A percentile compares a stretch with the other conserved stretches of the same genome.
Evolutionary conservation across 2,888 invertebrate genomes (phyloP).

Genomic region (Stenodera caucasica): DNA sequence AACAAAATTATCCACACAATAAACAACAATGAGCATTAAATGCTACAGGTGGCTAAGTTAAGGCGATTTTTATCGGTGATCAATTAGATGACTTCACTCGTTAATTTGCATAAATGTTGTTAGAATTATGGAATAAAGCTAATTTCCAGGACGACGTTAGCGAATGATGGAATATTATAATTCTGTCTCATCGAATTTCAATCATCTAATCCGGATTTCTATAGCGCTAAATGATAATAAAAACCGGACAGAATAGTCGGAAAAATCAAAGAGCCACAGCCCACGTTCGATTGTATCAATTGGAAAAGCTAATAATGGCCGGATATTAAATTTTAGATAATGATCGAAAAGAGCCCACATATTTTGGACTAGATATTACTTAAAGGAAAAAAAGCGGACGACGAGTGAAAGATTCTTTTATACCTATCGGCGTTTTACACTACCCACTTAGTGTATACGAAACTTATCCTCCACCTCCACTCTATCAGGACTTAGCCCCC

Average conservation of each 20-base stretch:
- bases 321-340: slow-evolving; percentile 2
- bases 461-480: neutral
- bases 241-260: too few species aligned
- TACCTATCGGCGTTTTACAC: slow-evolving; percentile 6
- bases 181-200: neutral
- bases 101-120: slow-evolving; percentile 20
- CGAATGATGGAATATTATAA: too few species aligned
- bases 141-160: too few species aligned
- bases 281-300: neutral
- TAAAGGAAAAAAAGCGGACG: neutral
- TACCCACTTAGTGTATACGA: neutral
- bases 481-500: neutral
- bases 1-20: too few species aligned
- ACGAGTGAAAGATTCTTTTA: neutral
- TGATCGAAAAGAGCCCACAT: slow-evolving; percentile 2
- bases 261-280: neutral
- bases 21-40: neutral
- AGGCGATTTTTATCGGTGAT: slow-evolving; percentile 9
- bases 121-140: slow-evolving; percentile 6
- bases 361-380: too few species aligned
- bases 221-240: too few species aligned
- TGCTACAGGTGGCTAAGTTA: slow-evolving; percentile 20
- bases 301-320: neutral
- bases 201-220: neutral
- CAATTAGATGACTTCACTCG: slow-evolving; percentile 22